Evolutionary conservation across 2,888 invertebrate species (phyloP).

Genomic region (Molorchus minor): DNA sequence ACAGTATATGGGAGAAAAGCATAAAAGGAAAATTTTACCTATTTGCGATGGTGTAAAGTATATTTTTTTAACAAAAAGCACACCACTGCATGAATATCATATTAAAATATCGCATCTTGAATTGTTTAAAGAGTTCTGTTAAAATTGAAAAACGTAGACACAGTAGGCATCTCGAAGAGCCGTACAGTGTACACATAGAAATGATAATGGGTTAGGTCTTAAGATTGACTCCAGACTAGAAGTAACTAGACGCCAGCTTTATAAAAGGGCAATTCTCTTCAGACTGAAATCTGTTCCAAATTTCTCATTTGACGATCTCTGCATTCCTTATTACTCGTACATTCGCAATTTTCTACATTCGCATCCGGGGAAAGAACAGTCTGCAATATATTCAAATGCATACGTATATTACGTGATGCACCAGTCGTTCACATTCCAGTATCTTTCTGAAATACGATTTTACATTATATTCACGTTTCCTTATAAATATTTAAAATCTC

Average conservation of each 20-base stretch:
- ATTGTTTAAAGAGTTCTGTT: neutral
- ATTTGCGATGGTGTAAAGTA: no score
- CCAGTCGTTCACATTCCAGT: neutral
- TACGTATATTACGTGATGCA: slow-evolving; percentile 24
- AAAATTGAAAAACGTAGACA: neutral
- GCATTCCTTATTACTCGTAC: slow-evolving; percentile 18
- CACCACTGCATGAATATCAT: no score
- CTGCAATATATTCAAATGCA: slow-evolving; percentile 23
- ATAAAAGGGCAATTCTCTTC: slow-evolving; percentile 35
- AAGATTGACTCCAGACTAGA: slow-evolving; percentile 42
- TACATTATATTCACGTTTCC: neutral
- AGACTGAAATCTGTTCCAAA: slow-evolving; percentile 31
- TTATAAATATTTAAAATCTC: slow-evolving; percentile 1
- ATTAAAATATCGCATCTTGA: no score
- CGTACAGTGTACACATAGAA: neutral
- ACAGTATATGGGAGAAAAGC: neutral
- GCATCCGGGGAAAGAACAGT: neutral
- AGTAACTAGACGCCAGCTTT: slow-evolving; percentile 40
- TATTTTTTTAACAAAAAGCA: no score
- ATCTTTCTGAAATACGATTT: slow-evolving; percentile 5
- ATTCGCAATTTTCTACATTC: slow-evolving; percentile 4
- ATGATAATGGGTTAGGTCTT: slow-evolving; percentile 25
- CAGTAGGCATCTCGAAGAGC: neutral
- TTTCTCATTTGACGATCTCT: slow-evolving; percentile 24
- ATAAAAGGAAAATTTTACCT: neutral